Evolutionary conservation across 2,888 invertebrate genomes (phyloP), one percentile per base, ranked within the genome.

Genomic region (Julus scandinavius): DNA sequence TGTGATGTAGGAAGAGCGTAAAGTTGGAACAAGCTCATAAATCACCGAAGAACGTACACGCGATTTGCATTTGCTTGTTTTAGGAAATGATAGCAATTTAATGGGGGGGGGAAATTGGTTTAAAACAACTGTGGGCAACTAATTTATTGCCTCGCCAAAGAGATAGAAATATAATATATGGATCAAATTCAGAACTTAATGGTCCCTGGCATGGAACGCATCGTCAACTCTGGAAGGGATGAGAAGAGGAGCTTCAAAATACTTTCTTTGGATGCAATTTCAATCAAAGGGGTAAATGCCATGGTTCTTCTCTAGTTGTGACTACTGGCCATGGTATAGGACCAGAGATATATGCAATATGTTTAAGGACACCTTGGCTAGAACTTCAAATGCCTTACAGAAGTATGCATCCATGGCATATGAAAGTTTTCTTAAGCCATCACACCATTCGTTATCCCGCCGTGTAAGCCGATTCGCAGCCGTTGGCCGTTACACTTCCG

Each of bases 71-170:
- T 54, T 80, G 80, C 80, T 80, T 80, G 80, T 80, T 54, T 80
- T 80, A 80, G 80, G 80, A 80, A 80, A 80, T 80, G 80, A 80
- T 80, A 80, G 80, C 80, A 38, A 80, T 80, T 80, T 80, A 80
- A 80, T 80, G 38, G 80, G 38, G 29, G 38, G 29, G 80, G 80
- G 38, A 80, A 80, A 80, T 80, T 80, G 80, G 80, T 29, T 80
- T 80, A 80, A 80, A 80, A 80, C 80, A 80, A 80, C 80, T 80
- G 80, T 80, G 80, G 80, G 80, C 80, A 80, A 38, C 80, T 80
- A 80, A 80, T 80, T 80, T 80, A 80, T 29, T 40, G 80, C 80
- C 80, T 38, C 29, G 38, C 80, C 80, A 80, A 29, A 80, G 38
- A 80, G 80, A 38, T 80, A 40, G 80, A 80, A 80, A 40, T 80